Base-by-base conservation (phyloP, 2,888 invertebrate genomes). In the Amphipoea lucens region DNA sequence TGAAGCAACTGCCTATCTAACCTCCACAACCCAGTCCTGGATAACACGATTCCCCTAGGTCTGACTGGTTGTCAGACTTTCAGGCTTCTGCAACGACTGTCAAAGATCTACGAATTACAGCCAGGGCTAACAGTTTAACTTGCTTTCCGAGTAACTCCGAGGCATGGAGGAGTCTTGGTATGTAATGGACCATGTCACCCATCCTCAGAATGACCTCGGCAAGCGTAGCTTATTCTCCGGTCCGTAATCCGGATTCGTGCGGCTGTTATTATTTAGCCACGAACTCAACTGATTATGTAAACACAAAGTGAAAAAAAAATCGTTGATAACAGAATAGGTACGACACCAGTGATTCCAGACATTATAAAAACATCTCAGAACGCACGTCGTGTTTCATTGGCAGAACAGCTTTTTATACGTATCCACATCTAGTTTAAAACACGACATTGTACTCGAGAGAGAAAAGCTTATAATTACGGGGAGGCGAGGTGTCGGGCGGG, bases 401-500 rank as follows among this genome's bases (percentile, higher is more conserved):
- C 67, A 20, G 54, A 36, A 84, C 7, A 69, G 83, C 54, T 70
- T 83, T 79, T 62, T 45, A n/a, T 66, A 70, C n/a, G 9, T 54
- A n/a, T 80, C 68, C 54, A 71, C 63, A n/a, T 85, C n/a, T 78
- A 62, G 48, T 78, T 4, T 65, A 51, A 74, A 78, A 82, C 68
- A 71, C 65, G 75, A 69, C 74, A 71, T 78, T 67, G 74, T 80
- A 79, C 86, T 84, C 87, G 82, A 88, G 84, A 83, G 40, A 69
- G 74, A 83, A 87, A 87, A 87, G 89, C 88, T 90, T 90, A 90
- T 90, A 91, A 94, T 93, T 91, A 92, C 91, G 90, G 90, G 89
- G 90, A 89, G 90, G 76, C 85, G 89, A 90, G 85, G 86, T 85
- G 83, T 83, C 81, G 88, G 80, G 87, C 81, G 76, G 63, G 71